A percentile compares a stretch with the other conserved stretches of the same genome.
Evolutionary conservation across 1,140 invertebrate genomes (phyloP).

Genomic region (Drosophila sturtevanti): DNA sequence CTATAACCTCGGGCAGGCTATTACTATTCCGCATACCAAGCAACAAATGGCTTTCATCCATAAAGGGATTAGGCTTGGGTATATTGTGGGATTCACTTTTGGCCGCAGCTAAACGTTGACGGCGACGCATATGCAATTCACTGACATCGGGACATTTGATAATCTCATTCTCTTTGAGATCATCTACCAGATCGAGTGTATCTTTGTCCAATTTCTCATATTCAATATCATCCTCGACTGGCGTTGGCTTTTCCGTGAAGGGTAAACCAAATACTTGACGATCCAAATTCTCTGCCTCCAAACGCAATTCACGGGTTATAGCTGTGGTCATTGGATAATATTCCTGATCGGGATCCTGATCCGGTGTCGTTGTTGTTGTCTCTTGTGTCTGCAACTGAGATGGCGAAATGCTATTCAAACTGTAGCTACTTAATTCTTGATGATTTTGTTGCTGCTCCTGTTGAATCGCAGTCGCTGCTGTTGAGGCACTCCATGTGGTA

Average conservation of each 20-base stretch:
- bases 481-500: slow-evolving; percentile 77
- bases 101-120: slow-evolving; percentile 56
- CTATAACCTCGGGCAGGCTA: slow-evolving; percentile 71
- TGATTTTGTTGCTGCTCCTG: slow-evolving; percentile 59
- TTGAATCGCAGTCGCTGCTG: slow-evolving; percentile 75
- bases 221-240: slow-evolving; percentile 52
- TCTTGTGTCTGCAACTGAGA: not conserved
- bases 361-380: slow-evolving; percentile 57
- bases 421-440: slow-evolving; percentile 67
- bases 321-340: slow-evolving; percentile 94
- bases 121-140: slow-evolving; percentile 63
- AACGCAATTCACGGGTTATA: slow-evolving; percentile 90
- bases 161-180: slow-evolving; percentile 78
- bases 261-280: slow-evolving; percentile 88
- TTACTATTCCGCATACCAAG: slow-evolving; percentile 63
- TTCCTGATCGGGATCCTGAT: slow-evolving; percentile 90
- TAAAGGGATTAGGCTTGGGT: slow-evolving; percentile 58
- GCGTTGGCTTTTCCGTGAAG: slow-evolving; percentile 56
- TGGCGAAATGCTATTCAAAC: slow-evolving; percentile 53
- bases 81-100: slow-evolving; percentile 65
- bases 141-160: slow-evolving; percentile 69
- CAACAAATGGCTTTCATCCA: slow-evolving; percentile 55
- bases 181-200: slow-evolving; percentile 73
- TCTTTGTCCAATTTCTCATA: slow-evolving; percentile 81
- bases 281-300: slow-evolving; percentile 92